Conservation (phyloP, 2,113 vertebrate genomes). For the Narcine bancroftii region DNA sequence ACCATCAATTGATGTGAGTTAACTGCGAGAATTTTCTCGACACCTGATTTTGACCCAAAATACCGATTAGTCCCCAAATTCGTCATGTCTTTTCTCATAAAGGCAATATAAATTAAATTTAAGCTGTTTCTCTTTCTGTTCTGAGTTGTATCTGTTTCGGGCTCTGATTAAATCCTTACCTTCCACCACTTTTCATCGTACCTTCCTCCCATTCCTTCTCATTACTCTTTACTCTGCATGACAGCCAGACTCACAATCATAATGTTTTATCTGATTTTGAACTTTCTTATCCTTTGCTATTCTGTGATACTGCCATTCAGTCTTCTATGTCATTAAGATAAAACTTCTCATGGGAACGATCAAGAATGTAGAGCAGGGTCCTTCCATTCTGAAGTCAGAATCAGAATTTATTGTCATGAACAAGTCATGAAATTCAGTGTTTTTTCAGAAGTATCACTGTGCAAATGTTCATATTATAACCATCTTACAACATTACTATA, state of each 20-base stretch:
- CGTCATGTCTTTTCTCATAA: neutral
- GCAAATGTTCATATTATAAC: too few species aligned
- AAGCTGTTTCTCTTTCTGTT: neutral
- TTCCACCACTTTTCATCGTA: too few species aligned
- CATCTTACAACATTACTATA: too few species aligned
- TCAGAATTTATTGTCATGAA: too few species aligned
- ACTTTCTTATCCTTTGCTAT: neutral
- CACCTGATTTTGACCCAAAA: too few species aligned
- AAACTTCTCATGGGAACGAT: neutral
- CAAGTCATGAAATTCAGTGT: too few species aligned
- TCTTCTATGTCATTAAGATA: neutral
- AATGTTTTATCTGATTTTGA: neutral
- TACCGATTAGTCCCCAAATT: too few species aligned
- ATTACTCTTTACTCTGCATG: neutral
- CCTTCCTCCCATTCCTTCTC: neutral
- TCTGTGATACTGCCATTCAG: neutral
- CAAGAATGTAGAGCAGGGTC: neutral
- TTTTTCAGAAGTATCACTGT: too few species aligned
- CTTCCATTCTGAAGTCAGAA: neutral
- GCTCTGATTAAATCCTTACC: neutral
- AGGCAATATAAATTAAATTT: neutral
- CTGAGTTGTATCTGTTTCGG: neutral
- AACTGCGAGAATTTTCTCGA: too few species aligned
- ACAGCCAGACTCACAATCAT: neutral
- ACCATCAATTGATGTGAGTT: too few species aligned